Evolutionary conservation across 2,888 invertebrate genomes (phyloP).

Genomic region (Shargacucullia verbasci): DNA sequence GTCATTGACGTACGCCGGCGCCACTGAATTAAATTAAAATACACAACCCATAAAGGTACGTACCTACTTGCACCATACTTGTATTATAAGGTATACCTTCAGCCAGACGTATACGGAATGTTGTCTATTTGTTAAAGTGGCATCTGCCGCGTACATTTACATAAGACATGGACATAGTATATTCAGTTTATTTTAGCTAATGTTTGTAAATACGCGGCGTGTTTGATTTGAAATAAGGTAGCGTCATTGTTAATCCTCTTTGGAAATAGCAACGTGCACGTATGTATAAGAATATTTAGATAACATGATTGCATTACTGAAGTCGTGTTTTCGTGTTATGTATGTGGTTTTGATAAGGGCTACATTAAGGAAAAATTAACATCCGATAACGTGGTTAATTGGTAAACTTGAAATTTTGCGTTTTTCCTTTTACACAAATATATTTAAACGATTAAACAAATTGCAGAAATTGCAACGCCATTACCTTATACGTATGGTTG

Average conservation of each 20-base stretch:
- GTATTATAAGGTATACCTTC: conserved; percentile 6
- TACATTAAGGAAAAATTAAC: conserved; percentile 12
- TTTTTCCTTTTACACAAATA: conserved; percentile 38
- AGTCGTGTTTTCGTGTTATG: no score
- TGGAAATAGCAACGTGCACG: conserved; percentile 34
- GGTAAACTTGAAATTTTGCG: conserved; percentile 13
- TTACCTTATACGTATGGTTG: conserved; percentile 30
- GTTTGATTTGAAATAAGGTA: conserved; percentile 53
- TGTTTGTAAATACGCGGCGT: conserved; percentile 51
- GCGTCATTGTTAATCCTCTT: conserved; percentile 50
- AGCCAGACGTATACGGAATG: conserved; percentile 53
- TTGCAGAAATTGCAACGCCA: conserved; percentile 11
- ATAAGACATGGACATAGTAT: conserved; percentile 51
- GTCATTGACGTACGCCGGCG: conserved; percentile 64
- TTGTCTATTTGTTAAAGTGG: conserved; percentile 70
- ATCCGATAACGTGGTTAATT: conserved; percentile 8
- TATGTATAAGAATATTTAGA: conserved; percentile 30
- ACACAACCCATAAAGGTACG: conserved; percentile 33
- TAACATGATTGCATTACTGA: conserved; percentile 10
- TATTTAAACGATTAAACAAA: conserved; percentile 25
- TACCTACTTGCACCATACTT: conserved; percentile 21
- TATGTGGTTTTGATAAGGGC: neutral
- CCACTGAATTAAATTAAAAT: conserved; percentile 40
- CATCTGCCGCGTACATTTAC: conserved; percentile 67
- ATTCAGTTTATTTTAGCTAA: conserved; percentile 47